Evolutionary conservation across 2,113 vertebrate species (phyloP).

Genomic region (Prochilodus magdalenae): DNA sequence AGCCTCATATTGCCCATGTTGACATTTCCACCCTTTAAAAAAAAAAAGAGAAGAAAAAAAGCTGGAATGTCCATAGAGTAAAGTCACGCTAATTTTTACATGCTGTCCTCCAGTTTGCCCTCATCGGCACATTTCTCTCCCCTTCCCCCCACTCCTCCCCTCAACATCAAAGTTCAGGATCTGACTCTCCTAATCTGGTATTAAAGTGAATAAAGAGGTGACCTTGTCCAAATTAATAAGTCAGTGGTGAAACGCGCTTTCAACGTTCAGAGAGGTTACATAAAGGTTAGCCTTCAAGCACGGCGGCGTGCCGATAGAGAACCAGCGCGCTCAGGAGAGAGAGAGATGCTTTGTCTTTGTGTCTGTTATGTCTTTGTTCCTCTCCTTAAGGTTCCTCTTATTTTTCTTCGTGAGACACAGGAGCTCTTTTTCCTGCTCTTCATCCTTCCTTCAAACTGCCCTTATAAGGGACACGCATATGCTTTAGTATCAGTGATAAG

Average conservation of each 20-base stretch:
- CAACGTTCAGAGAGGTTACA: constrained; percentile 63
- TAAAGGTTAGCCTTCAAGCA: constrained; percentile 63
- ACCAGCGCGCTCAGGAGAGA: constrained; percentile 9
- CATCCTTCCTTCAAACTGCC: not conserved
- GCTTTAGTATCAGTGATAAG: not conserved
- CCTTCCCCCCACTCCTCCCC: not conserved
- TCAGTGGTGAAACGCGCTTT: constrained; percentile 64
- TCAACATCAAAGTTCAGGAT: constrained; percentile 63
- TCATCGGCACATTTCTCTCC: constrained; percentile 59
- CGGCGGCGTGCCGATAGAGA: constrained; percentile 13
- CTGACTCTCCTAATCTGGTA: constrained; percentile 61
- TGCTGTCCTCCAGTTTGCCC: constrained; percentile 46
- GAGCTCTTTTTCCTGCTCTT: constrained; percentile 5
- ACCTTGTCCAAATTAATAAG: constrained; percentile 70
- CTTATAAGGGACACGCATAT: not conserved
- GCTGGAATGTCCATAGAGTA: constrained; percentile 58
- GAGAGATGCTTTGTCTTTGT: constrained; percentile 1
- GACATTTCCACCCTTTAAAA: constrained; percentile 49
- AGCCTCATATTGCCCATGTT: constrained; percentile 32
- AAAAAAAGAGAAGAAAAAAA: constrained; percentile 42
- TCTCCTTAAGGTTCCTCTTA: not conserved
- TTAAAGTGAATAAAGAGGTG: constrained; percentile 62
- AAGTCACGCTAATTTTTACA: constrained; percentile 55
- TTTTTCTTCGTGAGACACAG: not conserved
- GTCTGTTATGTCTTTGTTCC: constrained; percentile 15